Evolutionary conservation across 2,113 vertebrate species (phyloP).

Genomic region (Lynx canadensis): DNA sequence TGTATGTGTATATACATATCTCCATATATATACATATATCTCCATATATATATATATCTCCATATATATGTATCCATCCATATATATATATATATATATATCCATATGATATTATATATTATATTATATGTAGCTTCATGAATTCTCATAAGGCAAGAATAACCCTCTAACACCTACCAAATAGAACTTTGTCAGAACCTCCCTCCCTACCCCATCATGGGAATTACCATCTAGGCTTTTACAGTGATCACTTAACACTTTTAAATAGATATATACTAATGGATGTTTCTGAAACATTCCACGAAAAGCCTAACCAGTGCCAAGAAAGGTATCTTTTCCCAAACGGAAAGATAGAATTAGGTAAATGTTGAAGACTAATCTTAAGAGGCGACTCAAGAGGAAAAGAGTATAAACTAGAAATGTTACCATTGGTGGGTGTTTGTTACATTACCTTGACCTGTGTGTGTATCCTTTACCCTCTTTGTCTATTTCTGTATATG

Average conservation of each 20-base stretch:
- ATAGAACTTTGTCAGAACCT: background rate
- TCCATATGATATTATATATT: background rate
- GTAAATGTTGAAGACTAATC: background rate
- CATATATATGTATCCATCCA: too few species aligned
- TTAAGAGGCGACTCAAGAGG: background rate
- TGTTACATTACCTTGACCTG: background rate
- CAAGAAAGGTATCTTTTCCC: background rate
- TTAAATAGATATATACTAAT: constrained; percentile 1
- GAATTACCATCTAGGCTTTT: background rate
- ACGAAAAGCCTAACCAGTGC: background rate
- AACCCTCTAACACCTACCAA: background rate
- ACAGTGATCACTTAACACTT: background rate
- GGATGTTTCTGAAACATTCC: constrained; percentile 50
- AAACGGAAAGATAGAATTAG: constrained; percentile 21
- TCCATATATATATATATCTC: background rate
- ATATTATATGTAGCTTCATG: background rate
- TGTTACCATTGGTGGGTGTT: background rate
- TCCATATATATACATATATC: too few species aligned
- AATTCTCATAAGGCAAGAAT: background rate
- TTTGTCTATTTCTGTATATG: background rate
- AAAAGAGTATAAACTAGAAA: background rate
- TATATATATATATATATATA: too few species aligned
- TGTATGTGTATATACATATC: too few species aligned
- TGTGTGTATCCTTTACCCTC: background rate
- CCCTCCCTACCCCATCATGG: background rate